Percentiles rank a stretch among this genome's conserved stretches.
Conservation (phyloP, 1,140 invertebrate species). For the Drosophila trapezifrons region DNA sequence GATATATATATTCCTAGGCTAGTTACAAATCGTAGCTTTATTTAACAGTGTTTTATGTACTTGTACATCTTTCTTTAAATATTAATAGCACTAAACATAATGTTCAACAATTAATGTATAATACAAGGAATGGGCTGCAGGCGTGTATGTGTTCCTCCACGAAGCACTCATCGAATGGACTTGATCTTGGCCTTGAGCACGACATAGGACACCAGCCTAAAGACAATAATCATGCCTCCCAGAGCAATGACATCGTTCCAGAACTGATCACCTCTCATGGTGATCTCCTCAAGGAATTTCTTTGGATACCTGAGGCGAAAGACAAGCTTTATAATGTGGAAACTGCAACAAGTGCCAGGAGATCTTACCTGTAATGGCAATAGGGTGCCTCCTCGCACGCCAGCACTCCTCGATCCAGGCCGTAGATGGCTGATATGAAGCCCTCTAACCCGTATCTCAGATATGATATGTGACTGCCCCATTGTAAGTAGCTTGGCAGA, state of each 20-base stretch:
- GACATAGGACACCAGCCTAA: conserved; percentile 90
- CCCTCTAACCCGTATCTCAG: conserved; percentile 95
- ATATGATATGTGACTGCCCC: conserved; percentile 95
- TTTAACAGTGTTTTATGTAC: conserved; percentile 66
- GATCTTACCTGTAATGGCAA: conserved; percentile 89
- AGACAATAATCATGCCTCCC: conserved; percentile 88
- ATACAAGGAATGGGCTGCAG: conserved; percentile 86
- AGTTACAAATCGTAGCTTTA: conserved; percentile 58
- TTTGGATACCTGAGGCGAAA: conserved; percentile 86
- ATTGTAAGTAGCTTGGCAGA: conserved; percentile 91
- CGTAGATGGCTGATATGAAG: conserved; percentile 92
- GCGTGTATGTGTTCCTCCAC: neutral
- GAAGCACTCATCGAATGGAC: conserved; percentile 64
- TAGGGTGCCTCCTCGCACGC: conserved; percentile 87
- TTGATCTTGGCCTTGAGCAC: conserved; percentile 86
- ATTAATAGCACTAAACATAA: conserved; percentile 90
- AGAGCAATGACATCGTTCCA: conserved; percentile 92
- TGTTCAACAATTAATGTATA: conserved; percentile 90
- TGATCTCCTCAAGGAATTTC: conserved; percentile 91
- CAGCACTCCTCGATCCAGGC: conserved; percentile 88
- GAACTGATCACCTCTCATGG: conserved; percentile 92
- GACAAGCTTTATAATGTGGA: conserved; percentile 17
- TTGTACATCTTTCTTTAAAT: conserved; percentile 86
- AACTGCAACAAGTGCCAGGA: neutral
- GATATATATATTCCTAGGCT: conserved; percentile 57